Percentiles rank a stretch among this genome's conserved stretches.
phyloP scores from a whole-genome alignment of 2,113 vertebrate species.

The Polyodon spathula region DNA sequence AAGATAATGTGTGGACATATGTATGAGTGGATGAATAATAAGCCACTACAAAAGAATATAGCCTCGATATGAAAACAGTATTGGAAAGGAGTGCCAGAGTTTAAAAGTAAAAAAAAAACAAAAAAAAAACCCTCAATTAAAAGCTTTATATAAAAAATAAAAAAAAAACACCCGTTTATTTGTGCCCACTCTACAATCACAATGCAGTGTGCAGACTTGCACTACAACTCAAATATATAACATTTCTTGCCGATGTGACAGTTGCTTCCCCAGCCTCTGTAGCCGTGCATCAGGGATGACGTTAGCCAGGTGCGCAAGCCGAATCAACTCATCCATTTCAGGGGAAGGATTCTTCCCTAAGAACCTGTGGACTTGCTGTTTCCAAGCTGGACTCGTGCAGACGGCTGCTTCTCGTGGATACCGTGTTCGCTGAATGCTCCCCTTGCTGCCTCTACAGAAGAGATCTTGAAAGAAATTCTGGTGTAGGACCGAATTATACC shows the following conservation, averaged over 20 bases:
- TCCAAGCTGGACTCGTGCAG: slow-evolving; percentile 29
- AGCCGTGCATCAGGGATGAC: slow-evolving; percentile 33
- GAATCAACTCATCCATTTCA: slow-evolving; percentile 42
- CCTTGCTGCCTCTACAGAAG: slow-evolving; percentile 25
- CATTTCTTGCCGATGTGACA: slow-evolving; percentile 43
- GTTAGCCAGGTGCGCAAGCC: slow-evolving; percentile 41
- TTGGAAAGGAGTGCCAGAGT: too few species aligned
- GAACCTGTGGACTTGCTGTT: slow-evolving; percentile 31
- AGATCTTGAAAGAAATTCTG: slow-evolving; percentile 53
- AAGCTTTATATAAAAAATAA: too few species aligned
- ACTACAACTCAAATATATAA: too few species aligned
- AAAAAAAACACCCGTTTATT: too few species aligned
- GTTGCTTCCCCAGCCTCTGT: slow-evolving; percentile 31
- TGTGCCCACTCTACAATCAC: too few species aligned
- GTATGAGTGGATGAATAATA: too few species aligned
- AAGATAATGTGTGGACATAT: too few species aligned
- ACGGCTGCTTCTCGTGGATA: slow-evolving; percentile 2
- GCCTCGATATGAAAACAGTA: too few species aligned
- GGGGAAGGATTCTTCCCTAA: slow-evolving; percentile 46
- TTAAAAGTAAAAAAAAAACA: too few species aligned
- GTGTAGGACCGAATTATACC: slow-evolving; percentile 47
- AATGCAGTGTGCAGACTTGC: too few species aligned
- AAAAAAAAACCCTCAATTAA: too few species aligned
- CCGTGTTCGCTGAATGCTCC: not conserved
- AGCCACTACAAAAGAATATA: too few species aligned